Conservation (phyloP, 2,888 invertebrate species). For the Cephus sareptanus region DNA sequence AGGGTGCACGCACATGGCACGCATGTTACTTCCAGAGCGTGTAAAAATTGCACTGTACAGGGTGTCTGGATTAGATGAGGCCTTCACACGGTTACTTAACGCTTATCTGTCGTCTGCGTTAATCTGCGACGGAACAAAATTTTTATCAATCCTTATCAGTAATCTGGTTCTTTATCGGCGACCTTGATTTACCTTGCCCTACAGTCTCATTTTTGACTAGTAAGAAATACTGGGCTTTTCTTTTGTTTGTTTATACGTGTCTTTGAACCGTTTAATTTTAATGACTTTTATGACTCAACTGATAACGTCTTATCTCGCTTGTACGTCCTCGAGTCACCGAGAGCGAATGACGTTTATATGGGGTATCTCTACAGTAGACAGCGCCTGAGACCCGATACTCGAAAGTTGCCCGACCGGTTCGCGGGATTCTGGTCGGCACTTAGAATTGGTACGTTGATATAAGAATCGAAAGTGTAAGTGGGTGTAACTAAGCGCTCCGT, state of each 20-base stretch:
- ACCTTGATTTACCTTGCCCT: background rate
- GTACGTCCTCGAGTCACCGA: background rate
- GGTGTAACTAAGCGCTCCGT: background rate
- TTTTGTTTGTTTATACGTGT: background rate
- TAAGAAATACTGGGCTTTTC: background rate
- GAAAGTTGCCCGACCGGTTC: background rate
- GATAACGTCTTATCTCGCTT: background rate
- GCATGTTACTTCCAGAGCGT: background rate
- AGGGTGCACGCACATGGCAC: background rate
- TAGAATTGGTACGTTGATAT: background rate
- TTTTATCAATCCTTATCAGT: background rate
- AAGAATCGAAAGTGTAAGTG: background rate
- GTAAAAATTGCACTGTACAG: background rate
- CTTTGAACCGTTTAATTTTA: background rate
- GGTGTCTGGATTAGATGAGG: background rate
- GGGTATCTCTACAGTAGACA: background rate
- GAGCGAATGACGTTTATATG: background rate
- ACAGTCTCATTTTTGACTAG: background rate
- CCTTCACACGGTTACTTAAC: background rate
- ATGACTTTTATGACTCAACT: background rate
- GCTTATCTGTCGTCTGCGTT: background rate
- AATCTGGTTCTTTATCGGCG: background rate
- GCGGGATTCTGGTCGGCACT: background rate
- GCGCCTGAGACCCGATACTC: background rate
- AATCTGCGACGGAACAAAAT: background rate